Evolutionary conservation across 2,888 invertebrate genomes (phyloP), one percentile per base, ranked within the genome.

Genomic region (Erpobdella octoculata): DNA sequence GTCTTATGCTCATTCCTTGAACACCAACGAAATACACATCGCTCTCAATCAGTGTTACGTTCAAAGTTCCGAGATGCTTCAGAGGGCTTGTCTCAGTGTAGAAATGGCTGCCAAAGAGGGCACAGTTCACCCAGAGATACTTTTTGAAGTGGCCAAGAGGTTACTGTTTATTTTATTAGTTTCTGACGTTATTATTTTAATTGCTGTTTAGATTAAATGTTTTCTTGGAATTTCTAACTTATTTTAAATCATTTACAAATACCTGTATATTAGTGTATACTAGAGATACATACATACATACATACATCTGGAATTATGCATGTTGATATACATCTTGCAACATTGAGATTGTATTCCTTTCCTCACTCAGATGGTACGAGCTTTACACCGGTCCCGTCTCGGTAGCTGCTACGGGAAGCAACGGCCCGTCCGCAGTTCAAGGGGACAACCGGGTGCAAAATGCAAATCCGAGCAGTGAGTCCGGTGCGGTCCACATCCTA

Each of bases 11-110:
- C 93, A 93, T 79, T 94, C 95, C 18, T 88, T 97, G 72, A 96
- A 95, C 86, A 94, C 93, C 28, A 93, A 93, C 81, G 95, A 96
- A 86, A 95, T 96, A 66, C 92, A 92, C 81, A 87, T 95, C 77
- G 96, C 95, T n/a, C 85, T 93, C 73, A 81, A 83, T 61, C 85
- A 89, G 85, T 97, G 97, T 83, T 95, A 96, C 83, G 96, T 97
- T 81, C 95, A 96, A 83, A 93, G 92, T 81, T 91, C 92, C 80
- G 87, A 90, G 71, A 96, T 96, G 95, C 85, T 97, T 35, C 96
- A 97, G 81, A 65, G 79, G 31, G 95, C 96, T 0, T 97, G 96
- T 79, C 87, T 94, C 74, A 94, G 93, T 0, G 95, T 97, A 0
- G 97, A 97, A 83, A 89, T 89, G 77, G 95, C 95, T 0, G 94